phyloP scores from a whole-genome alignment of 2,797 vertebrate genomes.

The Onychomys leucogaster region DNA sequence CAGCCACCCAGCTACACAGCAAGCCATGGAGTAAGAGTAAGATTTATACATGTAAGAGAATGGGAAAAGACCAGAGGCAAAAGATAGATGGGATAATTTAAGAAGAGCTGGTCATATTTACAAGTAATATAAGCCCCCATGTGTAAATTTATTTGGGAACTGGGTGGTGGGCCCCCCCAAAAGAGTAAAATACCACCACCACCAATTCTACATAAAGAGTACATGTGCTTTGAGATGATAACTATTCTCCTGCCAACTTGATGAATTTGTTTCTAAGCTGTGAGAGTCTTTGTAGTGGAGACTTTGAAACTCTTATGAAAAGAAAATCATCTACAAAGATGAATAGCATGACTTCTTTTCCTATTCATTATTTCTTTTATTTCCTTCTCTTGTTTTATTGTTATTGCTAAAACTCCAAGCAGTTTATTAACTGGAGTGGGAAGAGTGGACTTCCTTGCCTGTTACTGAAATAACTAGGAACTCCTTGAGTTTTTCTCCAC shows the following conservation, averaged over 20 bases:
- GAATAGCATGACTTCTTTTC: neutral
- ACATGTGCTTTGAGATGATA: neutral
- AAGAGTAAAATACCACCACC: no score
- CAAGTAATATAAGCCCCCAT: no score
- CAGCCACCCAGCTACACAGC: no score
- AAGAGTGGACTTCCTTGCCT: neutral
- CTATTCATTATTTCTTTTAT: neutral
- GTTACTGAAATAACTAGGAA: neutral
- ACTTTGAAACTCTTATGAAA: neutral
- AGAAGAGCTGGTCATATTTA: no score
- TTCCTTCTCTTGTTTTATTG: neutral
- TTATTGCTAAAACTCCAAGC: neutral
- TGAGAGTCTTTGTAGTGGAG: neutral
- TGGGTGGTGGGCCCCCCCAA: no score
- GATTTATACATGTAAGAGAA: no score
- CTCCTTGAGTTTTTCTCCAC: neutral
- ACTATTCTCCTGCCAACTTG: neutral
- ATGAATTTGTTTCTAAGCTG: neutral
- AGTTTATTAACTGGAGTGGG: neutral
- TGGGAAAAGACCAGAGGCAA: no score
- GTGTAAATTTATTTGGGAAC: no score
- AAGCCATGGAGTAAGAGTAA: no score
- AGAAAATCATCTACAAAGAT: neutral
- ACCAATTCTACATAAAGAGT: neutral
- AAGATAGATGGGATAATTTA: no score